A percentile compares a stretch with the other conserved stretches of the same genome.
Evolutionary conservation across 2,797 vertebrate species (phyloP).

Genomic region (Loriculus beryllinus): DNA sequence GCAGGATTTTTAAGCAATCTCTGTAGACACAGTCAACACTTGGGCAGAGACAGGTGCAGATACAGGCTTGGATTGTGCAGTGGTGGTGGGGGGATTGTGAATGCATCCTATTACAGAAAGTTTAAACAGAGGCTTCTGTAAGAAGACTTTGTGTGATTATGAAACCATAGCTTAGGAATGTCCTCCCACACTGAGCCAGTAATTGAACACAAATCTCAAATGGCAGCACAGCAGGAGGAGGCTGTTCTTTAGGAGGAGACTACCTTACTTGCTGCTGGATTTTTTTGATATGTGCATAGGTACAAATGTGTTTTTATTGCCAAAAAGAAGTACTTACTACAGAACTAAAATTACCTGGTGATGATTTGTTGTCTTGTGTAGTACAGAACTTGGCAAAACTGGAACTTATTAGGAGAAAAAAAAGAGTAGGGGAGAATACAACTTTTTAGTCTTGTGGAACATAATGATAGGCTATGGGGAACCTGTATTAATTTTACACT

Average conservation of each 20-base stretch:
- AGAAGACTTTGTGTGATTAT: neutral
- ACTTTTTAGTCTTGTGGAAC: neutral
- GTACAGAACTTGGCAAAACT: neutral
- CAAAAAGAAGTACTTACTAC: neutral
- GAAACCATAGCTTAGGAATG: neutral
- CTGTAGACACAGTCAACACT: neutral
- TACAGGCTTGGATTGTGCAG: neutral
- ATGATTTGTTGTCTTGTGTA: neutral
- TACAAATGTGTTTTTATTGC: neutral
- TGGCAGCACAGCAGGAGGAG: neutral
- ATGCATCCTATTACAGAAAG: neutral
- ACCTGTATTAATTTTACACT: neutral
- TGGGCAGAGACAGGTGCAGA: neutral
- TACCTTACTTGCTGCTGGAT: neutral
- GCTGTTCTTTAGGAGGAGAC: neutral
- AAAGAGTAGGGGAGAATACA: fast-evolving
- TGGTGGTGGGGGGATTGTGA: neutral
- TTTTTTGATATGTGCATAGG: neutral
- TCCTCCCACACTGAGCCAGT: neutral
- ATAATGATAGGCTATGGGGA: neutral
- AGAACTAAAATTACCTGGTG: neutral
- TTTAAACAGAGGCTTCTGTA: neutral
- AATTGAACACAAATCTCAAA: neutral
- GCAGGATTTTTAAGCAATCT: neutral
- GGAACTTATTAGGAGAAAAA: neutral